Percentiles rank a stretch among this genome's conserved stretches.
phyloP scores from a whole-genome alignment of 2,113 vertebrate genomes.

The Procavia capensis region DNA sequence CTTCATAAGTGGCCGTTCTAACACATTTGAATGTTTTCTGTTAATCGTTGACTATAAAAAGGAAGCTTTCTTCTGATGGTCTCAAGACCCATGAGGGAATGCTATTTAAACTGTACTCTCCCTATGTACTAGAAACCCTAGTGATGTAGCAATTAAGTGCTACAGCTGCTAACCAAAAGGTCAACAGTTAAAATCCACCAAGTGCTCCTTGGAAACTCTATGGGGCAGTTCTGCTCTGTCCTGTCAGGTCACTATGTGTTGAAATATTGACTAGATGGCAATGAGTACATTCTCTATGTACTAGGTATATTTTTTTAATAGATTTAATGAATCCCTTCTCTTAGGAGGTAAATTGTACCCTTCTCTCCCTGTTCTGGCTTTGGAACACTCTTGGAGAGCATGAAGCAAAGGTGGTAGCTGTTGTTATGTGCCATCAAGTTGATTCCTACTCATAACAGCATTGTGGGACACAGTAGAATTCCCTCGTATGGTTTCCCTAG shows the following conservation, averaged over 20 bases:
- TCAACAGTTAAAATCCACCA: no score
- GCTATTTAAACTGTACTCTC: background rate
- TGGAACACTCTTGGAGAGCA: background rate
- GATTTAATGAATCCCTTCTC: background rate
- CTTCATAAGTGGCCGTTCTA: background rate
- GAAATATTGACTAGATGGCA: no score
- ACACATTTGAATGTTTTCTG: background rate
- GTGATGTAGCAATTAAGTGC: no score
- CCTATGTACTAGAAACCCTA: fast-evolving
- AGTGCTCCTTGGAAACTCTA: no score
- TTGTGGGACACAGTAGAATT: background rate
- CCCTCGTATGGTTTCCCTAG: background rate
- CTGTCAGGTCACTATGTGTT: no score
- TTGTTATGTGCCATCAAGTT: background rate
- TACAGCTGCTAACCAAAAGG: no score
- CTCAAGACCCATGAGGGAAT: background rate
- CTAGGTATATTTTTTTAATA: background rate
- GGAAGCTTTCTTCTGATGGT: background rate
- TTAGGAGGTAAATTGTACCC: background rate
- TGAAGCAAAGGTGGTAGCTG: background rate
- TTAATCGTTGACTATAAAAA: background rate
- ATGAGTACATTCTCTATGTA: background rate
- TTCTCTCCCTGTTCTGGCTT: background rate
- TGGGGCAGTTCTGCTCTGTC: no score
- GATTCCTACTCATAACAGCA: background rate